Conservation (phyloP, 2,113 vertebrate genomes). For the Clinocottus analis region DNA sequence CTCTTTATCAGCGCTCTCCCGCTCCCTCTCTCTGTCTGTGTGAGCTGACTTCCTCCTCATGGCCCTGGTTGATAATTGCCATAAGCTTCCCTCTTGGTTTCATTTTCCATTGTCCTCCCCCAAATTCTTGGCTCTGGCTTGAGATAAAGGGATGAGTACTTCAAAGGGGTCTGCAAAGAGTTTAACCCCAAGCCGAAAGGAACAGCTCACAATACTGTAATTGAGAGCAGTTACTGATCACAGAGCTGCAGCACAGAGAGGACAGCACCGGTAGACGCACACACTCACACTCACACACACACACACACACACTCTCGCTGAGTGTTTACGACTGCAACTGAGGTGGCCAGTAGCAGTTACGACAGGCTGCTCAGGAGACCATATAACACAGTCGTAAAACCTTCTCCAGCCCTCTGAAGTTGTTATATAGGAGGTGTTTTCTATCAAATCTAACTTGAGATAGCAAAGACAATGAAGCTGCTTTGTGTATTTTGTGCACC, state of each 20-base stretch:
- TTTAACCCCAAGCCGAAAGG: constrained; percentile 95
- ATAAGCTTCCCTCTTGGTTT: constrained; percentile 90
- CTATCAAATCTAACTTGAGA: constrained; percentile 29
- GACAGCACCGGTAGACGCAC: constrained; percentile 54
- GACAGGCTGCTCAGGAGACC: constrained; percentile 55
- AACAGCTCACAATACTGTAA: constrained; percentile 95
- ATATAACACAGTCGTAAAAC: constrained; percentile 52
- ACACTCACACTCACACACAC: constrained; percentile 20
- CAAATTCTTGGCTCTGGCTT: constrained; percentile 95
- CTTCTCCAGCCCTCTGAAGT: constrained; percentile 12
- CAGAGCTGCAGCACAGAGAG: constrained; percentile 88
- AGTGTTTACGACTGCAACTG: constrained; percentile 66
- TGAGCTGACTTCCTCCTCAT: constrained; percentile 84
- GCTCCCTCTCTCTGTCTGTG: constrained; percentile 31
- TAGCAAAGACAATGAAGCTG: neutral
- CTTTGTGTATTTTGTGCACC: constrained; percentile 11
- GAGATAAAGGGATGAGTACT: constrained; percentile 99
- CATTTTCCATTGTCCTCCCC: constrained; percentile 93
- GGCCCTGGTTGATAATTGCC: constrained; percentile 88
- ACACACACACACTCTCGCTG: constrained; percentile 6
- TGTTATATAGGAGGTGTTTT: constrained; percentile 24
- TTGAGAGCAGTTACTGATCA: constrained; percentile 97
- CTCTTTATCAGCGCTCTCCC: constrained; percentile 60
- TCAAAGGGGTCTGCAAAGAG: constrained; percentile 97
- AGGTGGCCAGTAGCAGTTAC: constrained; percentile 64